Conservation (phyloP, 2,888 invertebrate genomes). For the Myopa testacea region DNA sequence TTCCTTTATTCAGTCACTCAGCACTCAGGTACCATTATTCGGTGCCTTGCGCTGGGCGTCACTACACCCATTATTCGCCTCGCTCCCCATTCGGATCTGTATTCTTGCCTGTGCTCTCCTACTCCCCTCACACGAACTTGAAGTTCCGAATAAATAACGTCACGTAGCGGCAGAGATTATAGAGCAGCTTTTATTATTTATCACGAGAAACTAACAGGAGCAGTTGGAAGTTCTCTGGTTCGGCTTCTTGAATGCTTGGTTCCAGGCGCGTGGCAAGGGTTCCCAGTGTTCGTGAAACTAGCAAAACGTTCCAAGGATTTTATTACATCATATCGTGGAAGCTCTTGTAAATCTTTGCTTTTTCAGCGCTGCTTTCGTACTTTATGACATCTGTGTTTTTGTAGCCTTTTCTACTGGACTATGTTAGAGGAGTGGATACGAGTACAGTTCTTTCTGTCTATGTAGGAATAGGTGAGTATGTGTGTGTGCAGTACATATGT, state of each 20-base stretch:
- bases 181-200: constrained; percentile 59
- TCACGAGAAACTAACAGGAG: constrained; percentile 54
- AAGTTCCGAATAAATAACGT: constrained; percentile 67
- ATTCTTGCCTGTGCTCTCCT: not conserved
- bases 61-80: not conserved
- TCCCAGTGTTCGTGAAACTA: not conserved
- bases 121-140: constrained; percentile 55
- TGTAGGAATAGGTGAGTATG: no score
- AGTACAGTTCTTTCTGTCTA: not conserved
- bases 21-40: not conserved
- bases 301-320: constrained; percentile 56
- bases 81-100: not conserved
- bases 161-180: constrained; percentile 68
- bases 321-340: constrained; percentile 62
- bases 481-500: constrained; percentile 33
- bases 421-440: constrained; percentile 26
- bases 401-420: constrained; percentile 37
- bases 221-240: constrained; percentile 33
- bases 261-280: not conserved
- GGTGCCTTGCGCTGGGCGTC: not conserved
- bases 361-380: constrained; percentile 48
- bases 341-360: constrained; percentile 64
- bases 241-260: constrained; percentile 13
- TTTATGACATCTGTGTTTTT: constrained; percentile 31
- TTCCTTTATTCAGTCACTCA: not conserved